Evolutionary conservation across 2,888 invertebrate genomes (phyloP), one percentile per base, ranked within the genome.

Genomic region (Dicyrtoma fusca): DNA sequence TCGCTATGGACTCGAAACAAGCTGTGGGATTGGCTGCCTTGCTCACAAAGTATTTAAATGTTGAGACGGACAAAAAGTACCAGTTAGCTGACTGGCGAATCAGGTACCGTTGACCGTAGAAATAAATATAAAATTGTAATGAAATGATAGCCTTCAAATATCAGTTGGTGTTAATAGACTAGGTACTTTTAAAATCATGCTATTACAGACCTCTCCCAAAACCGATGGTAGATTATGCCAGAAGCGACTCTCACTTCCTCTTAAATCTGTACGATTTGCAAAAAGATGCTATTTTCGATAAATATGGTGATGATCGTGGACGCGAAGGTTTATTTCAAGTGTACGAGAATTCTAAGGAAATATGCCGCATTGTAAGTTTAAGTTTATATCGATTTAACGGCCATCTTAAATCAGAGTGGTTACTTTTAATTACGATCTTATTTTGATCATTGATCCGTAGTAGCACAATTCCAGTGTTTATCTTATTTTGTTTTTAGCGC

Each of bases 51-150:
- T 95, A 92, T 83, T 94, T 95, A 82, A 84, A 88, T 53, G 85
- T 95, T 23, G 86, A 89, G 74, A 88, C 92, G 0, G 91, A 97
- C 82, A 99, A 99, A 84, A 89, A 91, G 76, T 95, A 91, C 83
- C 97, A 97, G 83, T 84, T 95, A 72, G 96, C 97, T 0, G 97
- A 97, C 84, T 97, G 97, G 97, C 88, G 96, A 76, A 91, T 95
- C 73, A 87, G 92, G 88, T 68, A 55, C 45, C 8, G 45, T 44
- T 49, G 17, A 49, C 4, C 4, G n/a, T 49, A 49, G 49, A n/a
- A 34, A 34, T 49, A 49, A 44, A 49, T 49, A n/a, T 17, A 49
- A 49, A n/a, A 49, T 4, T n/a, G 4, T 4, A 49, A 6, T n/a
- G 49, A n/a, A 44, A 44, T 44, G 10, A 10, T 44, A 10, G 8